Base-by-base conservation (phyloP, 2,113 vertebrate genomes). In the Lophura nycthemera region DNA sequence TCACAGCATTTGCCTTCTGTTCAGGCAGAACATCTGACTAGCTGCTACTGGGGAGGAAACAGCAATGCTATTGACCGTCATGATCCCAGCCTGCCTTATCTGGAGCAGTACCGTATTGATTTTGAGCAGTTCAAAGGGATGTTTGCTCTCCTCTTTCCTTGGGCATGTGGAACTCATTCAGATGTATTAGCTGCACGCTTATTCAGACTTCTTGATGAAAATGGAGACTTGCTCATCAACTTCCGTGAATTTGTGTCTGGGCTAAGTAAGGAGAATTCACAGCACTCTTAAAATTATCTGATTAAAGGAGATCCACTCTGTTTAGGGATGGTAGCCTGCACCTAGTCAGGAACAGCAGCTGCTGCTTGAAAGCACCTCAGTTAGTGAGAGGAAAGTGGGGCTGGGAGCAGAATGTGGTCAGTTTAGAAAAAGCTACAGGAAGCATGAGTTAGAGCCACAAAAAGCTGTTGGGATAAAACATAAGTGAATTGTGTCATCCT, bases 61-160 rank as follows among this genome's bases (percentile, higher is more conserved):
- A 99, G 98, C 97, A 98, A 98, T 7, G 98, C 99, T 3, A 97
- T 97, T 15, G 99, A 99, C 96, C 98, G 99, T 7, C 99, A 99
- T 1, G 99, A 99, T 96, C 99, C 99, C 93, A 99, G 99, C 96
- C 98, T 99, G 97, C 99, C 99, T 2, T 99, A 99, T 90, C 98
- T 99, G 90, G 99, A 99, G 95, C 99, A 99, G 97, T 99, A 99
- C 88, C 99, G 99, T 79, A 99, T 99, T 8, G 99, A 99, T 89
- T 96, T 99, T 6, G 99, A 99, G 95, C 99, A 99, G 97, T 99
- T 99, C 96, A 99, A 99, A 92, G 98, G 98, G 20, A 98, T 99
- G 96, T 99, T 99, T 13, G 92, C 93, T 4, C 98, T 99, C 12
- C 98, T 99, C 72, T 99, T 99, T 74, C 98, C 99, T 57, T 99